Conservation (phyloP, 2,888 invertebrate genomes). For the Parnassius mnemosyne region DNA sequence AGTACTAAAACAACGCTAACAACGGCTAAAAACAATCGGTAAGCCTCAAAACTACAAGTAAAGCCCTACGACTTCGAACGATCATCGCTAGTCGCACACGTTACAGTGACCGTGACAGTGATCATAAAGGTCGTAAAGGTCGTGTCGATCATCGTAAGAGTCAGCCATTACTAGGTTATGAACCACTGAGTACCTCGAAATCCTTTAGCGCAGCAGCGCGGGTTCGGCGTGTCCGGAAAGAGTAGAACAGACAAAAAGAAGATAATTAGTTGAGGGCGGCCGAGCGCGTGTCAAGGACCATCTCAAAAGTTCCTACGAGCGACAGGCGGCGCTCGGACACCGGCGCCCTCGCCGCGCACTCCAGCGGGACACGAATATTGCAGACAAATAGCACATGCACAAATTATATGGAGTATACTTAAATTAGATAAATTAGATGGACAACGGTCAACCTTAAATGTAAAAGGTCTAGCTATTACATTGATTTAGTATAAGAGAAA, state of each 20-base stretch:
- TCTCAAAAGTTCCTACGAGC: constrained; percentile 93
- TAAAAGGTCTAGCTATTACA: constrained; percentile 73
- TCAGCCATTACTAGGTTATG: constrained; percentile 76
- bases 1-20: constrained; percentile 79
- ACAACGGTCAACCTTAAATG: constrained; percentile 64
- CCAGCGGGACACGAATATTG: constrained; percentile 36
- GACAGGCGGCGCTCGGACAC: constrained; percentile 30
- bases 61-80: constrained; percentile 80
- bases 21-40: constrained; percentile 80
- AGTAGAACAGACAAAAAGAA: constrained; percentile 85
- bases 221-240: constrained; percentile 85
- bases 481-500: constrained; percentile 67
- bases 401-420: constrained; percentile 46
- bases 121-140: constrained; percentile 59
- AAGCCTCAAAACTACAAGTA: constrained; percentile 82
- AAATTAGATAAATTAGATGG: constrained; percentile 48
- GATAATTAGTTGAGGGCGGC: constrained; percentile 81
- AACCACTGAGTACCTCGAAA: constrained; percentile 89
- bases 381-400: constrained; percentile 73
- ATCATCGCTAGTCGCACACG: constrained; percentile 66
- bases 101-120: constrained; percentile 66
- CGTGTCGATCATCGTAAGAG: constrained; percentile 72
- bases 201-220: constrained; percentile 86
- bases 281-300: constrained; percentile 88
- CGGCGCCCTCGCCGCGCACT: constrained; percentile 33